These are phyloP conservation scores for Creontiades dilutus DNA, from an alignment of 2,888 invertebrate species.

Conservation along the genomic window DNA sequence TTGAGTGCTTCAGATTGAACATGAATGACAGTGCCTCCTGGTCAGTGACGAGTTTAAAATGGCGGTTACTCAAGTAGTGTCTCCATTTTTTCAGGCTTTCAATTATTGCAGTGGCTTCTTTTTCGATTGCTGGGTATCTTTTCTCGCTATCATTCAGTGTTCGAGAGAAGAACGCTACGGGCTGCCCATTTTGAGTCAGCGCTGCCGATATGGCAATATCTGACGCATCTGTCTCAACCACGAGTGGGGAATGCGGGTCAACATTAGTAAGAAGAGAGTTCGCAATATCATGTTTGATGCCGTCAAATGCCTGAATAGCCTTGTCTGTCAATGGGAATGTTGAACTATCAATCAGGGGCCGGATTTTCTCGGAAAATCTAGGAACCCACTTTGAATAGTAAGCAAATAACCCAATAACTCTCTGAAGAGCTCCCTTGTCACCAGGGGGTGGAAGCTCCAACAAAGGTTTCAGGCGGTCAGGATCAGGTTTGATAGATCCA, in stretches of 20 bases:
- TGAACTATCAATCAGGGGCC: too few relatives aligned
- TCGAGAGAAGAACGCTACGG: slow-evolving; percentile 57
- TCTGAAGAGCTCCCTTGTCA: too few relatives aligned
- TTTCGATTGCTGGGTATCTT: slow-evolving; percentile 34
- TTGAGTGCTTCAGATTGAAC: background rate
- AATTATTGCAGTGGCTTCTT: slow-evolving; percentile 51
- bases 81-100: slow-evolving; percentile 29
- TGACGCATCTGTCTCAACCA: slow-evolving; percentile 61
- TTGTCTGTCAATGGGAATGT: too few relatives aligned
- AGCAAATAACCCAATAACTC: too few relatives aligned
- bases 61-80: slow-evolving; percentile 38
- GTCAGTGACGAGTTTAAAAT: slow-evolving; percentile 17
- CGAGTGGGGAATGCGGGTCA: slow-evolving; percentile 4
- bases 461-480: too few relatives aligned
- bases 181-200: slow-evolving; percentile 34
- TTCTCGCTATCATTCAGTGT: slow-evolving; percentile 35
- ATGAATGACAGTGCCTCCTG: slow-evolving; percentile 28
- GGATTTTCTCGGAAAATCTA: too few relatives aligned
- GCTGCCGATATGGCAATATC: slow-evolving; percentile 28
- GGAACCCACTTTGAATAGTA: too few relatives aligned
- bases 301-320: slow-evolving; percentile 28
- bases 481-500: too few relatives aligned
- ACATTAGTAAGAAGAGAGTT: slow-evolving; percentile 9
- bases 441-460: too few relatives aligned
- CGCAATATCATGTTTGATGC: slow-evolving; percentile 41